Percentiles rank a stretch among this genome's conserved stretches.
These are phyloP conservation scores for Ailuropoda melanoleuca DNA, from an alignment of 2,113 vertebrate genomes.

Conservation along the genomic window DNA sequence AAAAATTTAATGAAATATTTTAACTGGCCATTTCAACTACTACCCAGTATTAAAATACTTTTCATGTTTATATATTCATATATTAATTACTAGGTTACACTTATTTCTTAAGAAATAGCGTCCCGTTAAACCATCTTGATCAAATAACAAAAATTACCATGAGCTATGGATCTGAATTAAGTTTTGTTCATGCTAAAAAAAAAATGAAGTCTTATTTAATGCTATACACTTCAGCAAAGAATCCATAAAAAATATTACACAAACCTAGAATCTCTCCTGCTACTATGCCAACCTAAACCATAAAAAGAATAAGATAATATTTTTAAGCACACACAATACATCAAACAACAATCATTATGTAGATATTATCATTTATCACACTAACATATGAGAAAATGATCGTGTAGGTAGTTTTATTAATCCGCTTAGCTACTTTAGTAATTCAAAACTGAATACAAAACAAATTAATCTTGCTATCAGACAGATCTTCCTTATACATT, in stretches of 20 bases:
- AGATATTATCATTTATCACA: not conserved
- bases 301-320: not conserved
- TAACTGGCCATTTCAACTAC: not conserved
- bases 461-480: not conserved
- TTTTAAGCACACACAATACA: not conserved
- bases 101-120: not conserved
- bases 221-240: not conserved
- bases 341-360: not conserved
- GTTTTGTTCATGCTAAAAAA: not conserved
- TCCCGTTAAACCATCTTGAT: not conserved
- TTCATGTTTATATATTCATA: not conserved
- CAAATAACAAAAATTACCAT: constrained; percentile 21
- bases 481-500: not conserved
- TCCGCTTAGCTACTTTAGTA: not conserved
- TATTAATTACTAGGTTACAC: not conserved
- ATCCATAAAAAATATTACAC: not conserved
- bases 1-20: constrained; percentile 41
- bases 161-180: not conserved
- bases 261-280: not conserved
- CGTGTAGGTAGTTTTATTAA: not conserved
- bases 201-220: not conserved
- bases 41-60: not conserved
- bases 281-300: not conserved
- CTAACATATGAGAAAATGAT: not conserved
- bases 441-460: constrained; percentile 10